phyloP scores from a whole-genome alignment of 2,888 invertebrate genomes.

The Smittia sp. region DNA sequence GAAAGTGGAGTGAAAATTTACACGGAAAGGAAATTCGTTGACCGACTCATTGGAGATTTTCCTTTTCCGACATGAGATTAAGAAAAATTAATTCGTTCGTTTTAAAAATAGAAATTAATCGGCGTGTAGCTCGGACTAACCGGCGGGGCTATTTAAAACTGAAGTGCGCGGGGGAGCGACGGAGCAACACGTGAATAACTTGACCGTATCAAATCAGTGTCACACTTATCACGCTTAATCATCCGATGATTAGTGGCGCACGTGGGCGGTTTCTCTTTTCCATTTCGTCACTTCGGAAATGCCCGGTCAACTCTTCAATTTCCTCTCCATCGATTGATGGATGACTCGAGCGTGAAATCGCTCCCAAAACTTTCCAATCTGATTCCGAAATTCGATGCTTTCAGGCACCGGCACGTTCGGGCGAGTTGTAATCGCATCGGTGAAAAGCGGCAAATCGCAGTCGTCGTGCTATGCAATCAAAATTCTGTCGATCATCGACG shows the following conservation, averaged over 20 bases:
- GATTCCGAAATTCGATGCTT: conserved; percentile 41
- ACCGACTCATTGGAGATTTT: too few relatives aligned
- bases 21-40: too few relatives aligned
- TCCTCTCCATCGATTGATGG: too few relatives aligned
- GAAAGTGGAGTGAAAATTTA: too few relatives aligned
- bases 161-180: background rate
- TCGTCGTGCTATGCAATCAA: conserved; percentile 92
- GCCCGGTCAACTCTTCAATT: background rate
- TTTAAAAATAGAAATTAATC: background rate
- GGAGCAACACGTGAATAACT: background rate
- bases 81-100: background rate
- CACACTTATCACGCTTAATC: background rate
- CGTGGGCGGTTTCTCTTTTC: too few relatives aligned
- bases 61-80: too few relatives aligned
- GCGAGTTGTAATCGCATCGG: conserved; percentile 84
- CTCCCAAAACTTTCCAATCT: background rate
- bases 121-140: background rate
- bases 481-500: conserved; percentile 87
- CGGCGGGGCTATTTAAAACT: background rate
- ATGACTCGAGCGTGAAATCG: too few relatives aligned
- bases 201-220: background rate
- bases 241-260: too few relatives aligned
- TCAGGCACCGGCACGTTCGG: conserved; percentile 96
- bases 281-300: background rate
- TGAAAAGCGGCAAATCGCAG: conserved; percentile 65